Evolutionary conservation across 1,140 invertebrate genomes (phyloP).

Genomic region (Heliconius congener): DNA sequence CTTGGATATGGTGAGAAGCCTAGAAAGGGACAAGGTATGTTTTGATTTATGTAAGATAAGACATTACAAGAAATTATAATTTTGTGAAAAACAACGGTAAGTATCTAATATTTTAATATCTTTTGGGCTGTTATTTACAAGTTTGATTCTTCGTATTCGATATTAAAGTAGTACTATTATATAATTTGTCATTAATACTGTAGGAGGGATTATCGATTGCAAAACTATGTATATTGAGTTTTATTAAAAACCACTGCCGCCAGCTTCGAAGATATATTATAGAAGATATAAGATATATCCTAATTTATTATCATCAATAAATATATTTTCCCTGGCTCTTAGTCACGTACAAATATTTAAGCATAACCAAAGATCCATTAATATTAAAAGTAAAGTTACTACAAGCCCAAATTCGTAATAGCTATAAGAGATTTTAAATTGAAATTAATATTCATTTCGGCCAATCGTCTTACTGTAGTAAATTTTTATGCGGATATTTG

Average conservation of each 20-base stretch:
- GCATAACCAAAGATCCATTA: neutral
- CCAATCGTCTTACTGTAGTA: neutral
- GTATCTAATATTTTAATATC: too few relatives aligned
- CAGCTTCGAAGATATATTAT: neutral
- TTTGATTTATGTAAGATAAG: neutral
- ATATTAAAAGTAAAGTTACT: slow-evolving; percentile 2
- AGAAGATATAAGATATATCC: neutral
- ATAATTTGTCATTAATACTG: neutral
- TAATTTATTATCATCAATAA: neutral
- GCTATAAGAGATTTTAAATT: neutral
- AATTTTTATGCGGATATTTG: neutral
- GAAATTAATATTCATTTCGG: neutral
- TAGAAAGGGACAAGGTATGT: slow-evolving; percentile 90
- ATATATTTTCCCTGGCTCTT: slow-evolving; percentile 1
- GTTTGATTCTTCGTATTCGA: too few relatives aligned
- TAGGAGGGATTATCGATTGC: neutral
- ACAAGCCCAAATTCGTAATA: neutral
- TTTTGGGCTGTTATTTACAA: too few relatives aligned
- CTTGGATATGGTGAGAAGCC: slow-evolving; percentile 86
- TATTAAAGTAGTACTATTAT: neutral
- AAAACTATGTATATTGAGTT: neutral
- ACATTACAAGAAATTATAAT: too few relatives aligned
- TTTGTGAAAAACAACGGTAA: too few relatives aligned
- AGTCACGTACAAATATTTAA: neutral
- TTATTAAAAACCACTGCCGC: neutral